Evolutionary conservation across 2,888 invertebrate species (phyloP).

Genomic region (Barypeithes pellucidus): DNA sequence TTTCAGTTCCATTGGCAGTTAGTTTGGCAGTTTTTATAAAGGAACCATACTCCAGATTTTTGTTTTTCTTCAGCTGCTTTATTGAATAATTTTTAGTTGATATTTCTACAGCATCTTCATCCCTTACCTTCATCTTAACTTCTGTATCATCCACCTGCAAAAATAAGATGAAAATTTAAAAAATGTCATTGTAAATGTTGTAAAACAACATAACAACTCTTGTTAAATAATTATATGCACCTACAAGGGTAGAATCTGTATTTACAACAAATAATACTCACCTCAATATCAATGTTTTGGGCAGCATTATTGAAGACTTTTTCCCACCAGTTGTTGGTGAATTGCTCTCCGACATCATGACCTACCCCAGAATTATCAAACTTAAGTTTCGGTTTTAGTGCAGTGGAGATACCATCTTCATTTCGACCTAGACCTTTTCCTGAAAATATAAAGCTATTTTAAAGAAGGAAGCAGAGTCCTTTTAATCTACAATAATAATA

Average conservation of each 20-base stretch:
- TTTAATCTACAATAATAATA: too few relatives aligned
- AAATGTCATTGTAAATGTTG: background rate
- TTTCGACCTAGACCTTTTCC: constrained; percentile 89
- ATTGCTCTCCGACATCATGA: constrained; percentile 81
- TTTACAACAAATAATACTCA: background rate
- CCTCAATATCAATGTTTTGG: constrained; percentile 76
- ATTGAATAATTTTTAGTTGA: constrained; percentile 66
- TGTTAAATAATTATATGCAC: background rate
- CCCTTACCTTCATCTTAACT: constrained; percentile 60
- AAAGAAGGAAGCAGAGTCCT: too few relatives aligned
- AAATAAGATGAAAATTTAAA: background rate
- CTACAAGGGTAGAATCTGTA: too few relatives aligned
- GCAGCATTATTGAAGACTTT: constrained; percentile 83
- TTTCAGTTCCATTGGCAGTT: constrained; percentile 67
- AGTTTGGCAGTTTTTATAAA: constrained; percentile 72
- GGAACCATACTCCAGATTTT: constrained; percentile 67
- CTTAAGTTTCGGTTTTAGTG: constrained; percentile 86
- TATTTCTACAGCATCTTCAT: constrained; percentile 66
- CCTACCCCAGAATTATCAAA: constrained; percentile 87
- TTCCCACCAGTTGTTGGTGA: constrained; percentile 91
- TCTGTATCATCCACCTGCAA: constrained; percentile 54
- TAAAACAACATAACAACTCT: too few relatives aligned
- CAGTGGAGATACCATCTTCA: constrained; percentile 83
- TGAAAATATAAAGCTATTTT: constrained; percentile 67
- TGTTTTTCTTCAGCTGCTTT: constrained; percentile 63